Conservation (phyloP, 2,888 invertebrate species). For the Odontocerum albicorne region DNA sequence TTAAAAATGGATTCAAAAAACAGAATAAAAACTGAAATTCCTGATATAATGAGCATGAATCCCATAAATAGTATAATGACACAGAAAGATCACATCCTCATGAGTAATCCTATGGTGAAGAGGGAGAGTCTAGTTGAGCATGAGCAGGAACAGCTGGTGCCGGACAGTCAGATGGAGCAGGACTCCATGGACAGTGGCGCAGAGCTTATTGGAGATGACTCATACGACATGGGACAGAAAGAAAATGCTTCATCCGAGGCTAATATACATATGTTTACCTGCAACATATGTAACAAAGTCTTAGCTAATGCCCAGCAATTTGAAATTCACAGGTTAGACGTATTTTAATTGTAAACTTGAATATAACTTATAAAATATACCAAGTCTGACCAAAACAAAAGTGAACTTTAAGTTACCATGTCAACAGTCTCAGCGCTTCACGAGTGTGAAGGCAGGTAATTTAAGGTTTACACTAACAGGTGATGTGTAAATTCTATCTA, state of each 20-base stretch:
- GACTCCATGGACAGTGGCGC: slow-evolving; percentile 8
- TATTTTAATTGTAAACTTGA: too few relatives aligned
- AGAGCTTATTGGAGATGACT: slow-evolving; percentile 10
- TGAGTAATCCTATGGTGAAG: not conserved
- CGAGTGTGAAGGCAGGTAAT: too few relatives aligned
- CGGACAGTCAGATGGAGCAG: slow-evolving; percentile 21
- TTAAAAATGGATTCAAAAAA: not conserved
- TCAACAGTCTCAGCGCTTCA: too few relatives aligned
- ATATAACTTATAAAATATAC: too few relatives aligned
- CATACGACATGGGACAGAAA: not conserved
- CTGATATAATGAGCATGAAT: not conserved
- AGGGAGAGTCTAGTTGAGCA: not conserved
- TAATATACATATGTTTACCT: slow-evolving; percentile 5
- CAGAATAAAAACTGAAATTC: not conserved
- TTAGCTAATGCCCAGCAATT: not conserved
- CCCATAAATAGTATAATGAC: not conserved
- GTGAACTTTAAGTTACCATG: too few relatives aligned
- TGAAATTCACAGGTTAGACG: slow-evolving; percentile 8
- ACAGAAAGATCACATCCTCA: not conserved
- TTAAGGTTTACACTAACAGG: too few relatives aligned
- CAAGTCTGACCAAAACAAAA: too few relatives aligned
- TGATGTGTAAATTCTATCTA: too few relatives aligned
- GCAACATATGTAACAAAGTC: slow-evolving; percentile 13
- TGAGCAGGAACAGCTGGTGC: slow-evolving; percentile 16
- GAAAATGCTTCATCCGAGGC: slow-evolving; percentile 4